phyloP scores from a whole-genome alignment of 2,797 vertebrate genomes.

The Artibeus jamaicensis region DNA sequence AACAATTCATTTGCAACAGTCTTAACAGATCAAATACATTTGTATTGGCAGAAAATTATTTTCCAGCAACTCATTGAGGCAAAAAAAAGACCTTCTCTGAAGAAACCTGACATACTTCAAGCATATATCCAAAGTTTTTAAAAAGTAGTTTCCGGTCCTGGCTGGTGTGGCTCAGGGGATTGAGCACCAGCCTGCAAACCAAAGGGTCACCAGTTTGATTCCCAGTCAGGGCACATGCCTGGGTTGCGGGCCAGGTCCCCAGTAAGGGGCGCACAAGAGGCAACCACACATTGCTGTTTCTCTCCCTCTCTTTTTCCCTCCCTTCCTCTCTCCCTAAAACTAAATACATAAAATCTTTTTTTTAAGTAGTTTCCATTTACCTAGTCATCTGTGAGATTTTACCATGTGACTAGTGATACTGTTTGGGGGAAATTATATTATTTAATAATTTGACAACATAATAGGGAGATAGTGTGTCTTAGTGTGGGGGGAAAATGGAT shows the following conservation, averaged over 20 bases:
- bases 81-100: conserved; percentile 24
- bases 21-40: conserved; percentile 44
- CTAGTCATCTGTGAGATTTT: background rate
- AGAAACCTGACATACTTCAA: background rate
- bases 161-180: too few species aligned
- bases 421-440: background rate
- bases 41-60: conserved; percentile 35
- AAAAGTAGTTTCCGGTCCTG: background rate
- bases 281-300: too few species aligned
- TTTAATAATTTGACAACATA: background rate
- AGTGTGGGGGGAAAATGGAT: background rate
- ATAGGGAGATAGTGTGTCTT: background rate
- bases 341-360: too few species aligned
- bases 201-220: too few species aligned
- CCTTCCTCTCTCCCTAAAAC: too few species aligned
- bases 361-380: background rate
- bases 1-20: conserved; percentile 20
- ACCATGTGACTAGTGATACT: background rate
- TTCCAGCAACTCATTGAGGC: background rate
- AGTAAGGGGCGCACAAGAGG: too few species aligned
- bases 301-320: too few species aligned
- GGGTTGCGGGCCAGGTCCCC: too few species aligned
- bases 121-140: background rate
- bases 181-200: too few species aligned
- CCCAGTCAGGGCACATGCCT: too few species aligned